Base-by-base conservation (phyloP, 2,797 vertebrate genomes). In the Thamnophis elegans region DNA sequence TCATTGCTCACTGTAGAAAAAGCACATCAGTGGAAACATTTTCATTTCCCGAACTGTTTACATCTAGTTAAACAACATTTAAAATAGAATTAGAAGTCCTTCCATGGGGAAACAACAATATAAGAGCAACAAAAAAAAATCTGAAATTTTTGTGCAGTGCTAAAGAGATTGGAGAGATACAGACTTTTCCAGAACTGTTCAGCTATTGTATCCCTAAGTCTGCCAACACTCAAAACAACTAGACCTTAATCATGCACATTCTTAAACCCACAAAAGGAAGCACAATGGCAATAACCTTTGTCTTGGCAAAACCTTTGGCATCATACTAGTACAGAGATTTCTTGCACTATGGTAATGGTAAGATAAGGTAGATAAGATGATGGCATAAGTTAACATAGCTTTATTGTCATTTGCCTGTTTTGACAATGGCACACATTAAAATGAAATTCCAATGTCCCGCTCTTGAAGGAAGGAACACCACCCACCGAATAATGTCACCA, bases 1-100 rank as follows among this genome's bases (percentile, higher is more conserved):
- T 91, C 14, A 20, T 1, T 18, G 60, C 78, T 94, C 42, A 68
- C 12, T 91, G 42, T 32, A 18, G 36, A 73, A 94, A 92, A 93
- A 9, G 18, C 28, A 82, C 42, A 36, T 47, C 25, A 13, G 5
- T 62, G 47, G 11, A 14, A 22, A 14, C 25, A 2, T 32, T 53
- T 88, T 82, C 18, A 3, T 2, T 58, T 5, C 18, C 4, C 1
- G 16, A 56, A 36, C 47, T 4, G 14, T 59, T 54, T 51, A 28
- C n/a, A 65, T 47, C 47, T 28, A 12, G 12, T 36, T 12, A 85
- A 22, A 85, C n/a, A n/a, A 62, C 20, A 65, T 42, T 85, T 11
- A 26, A 36, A 82, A 55, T 58, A 36, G 16, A 60, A 18, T 42
- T 58, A 36, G n/a, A 5, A 5, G 10, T 28, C 16, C 5, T 25